Evolutionary conservation across 1,140 invertebrate species (phyloP), one percentile per base, ranked within the genome.

Genomic region (Platyura marginata): DNA sequence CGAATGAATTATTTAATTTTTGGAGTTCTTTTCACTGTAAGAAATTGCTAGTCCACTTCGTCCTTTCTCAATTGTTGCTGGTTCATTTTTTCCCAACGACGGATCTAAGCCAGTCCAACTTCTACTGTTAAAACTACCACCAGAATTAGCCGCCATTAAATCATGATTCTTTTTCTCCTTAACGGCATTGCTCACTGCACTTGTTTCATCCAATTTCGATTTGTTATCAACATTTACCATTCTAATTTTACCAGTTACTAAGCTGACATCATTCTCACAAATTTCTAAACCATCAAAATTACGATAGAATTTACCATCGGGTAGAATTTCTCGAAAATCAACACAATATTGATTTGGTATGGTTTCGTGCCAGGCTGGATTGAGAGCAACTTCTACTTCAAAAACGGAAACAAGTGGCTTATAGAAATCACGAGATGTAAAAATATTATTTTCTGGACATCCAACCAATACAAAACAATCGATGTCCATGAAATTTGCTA

Each of bases 341-440:
- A 77, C 75, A 15, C 78, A 66, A 58, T 84, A 83, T 15, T 56
- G 57, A 21, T 75, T 68, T 47, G 66, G 59, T 55, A 69, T 67
- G 51, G 68, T 67, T 50, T 68, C 59, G 62, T 81, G 51, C 59
- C 59, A 61, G 53, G 43, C 67, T 55, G 50, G 63, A 67, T 83
- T 84, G 34, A 89, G 71, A 3, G 91, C 92, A 23, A 93, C 65
- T 66, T 96, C 92, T 32, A 94, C 66, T 64, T 97, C 92, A 64
- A 76, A 91, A 3, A 90, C 82, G n/a, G 86, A 89, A 2, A 92
- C 74, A 38, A 97, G 74, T 4, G 91, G 89, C 52, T 81, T 83
- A 44, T 85, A 81, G 59, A 87, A 92, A 29, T 94, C 88, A 52
- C 79, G 75, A 35, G 74, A 81, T 53, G 86, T 80, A 48, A 87